A percentile compares a stretch with the other conserved stretches of the same genome.
Evolutionary conservation across 2,113 vertebrate genomes (phyloP).

Genomic region (Quiscalus mexicanus): DNA sequence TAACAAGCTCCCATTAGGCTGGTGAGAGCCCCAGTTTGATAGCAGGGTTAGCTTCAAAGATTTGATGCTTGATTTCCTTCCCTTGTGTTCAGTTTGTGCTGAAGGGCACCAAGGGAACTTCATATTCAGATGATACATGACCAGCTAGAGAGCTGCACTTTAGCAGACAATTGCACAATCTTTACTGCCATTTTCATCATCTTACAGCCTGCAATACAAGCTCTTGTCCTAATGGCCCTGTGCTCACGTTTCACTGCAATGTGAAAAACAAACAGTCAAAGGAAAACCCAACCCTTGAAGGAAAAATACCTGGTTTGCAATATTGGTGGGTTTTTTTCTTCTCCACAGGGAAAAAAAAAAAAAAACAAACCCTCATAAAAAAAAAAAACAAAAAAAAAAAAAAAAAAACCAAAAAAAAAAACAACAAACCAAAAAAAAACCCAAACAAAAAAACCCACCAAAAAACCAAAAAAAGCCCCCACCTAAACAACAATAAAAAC

Average conservation of each 20-base stretch:
- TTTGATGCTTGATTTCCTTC: slow-evolving; percentile 51
- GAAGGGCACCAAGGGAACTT: slow-evolving; percentile 38
- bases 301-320: slow-evolving; percentile 32
- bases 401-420: too few species aligned
- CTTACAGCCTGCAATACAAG: slow-evolving; percentile 31
- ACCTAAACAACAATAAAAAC: too few species aligned
- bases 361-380: rapidly evolving
- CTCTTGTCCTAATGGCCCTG: not conserved
- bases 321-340: not conserved
- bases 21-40: slow-evolving; percentile 31
- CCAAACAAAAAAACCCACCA: too few species aligned
- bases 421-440: too few species aligned
- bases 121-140: slow-evolving; percentile 26
- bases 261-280: slow-evolving; percentile 39
- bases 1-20: slow-evolving; percentile 60
- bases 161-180: slow-evolving; percentile 48
- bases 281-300: slow-evolving; percentile 9
- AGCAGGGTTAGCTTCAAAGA: slow-evolving; percentile 50
- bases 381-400: not conserved
- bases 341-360: not conserved
- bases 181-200: slow-evolving; percentile 56
- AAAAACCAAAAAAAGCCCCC: not conserved
- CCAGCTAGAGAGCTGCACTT: slow-evolving; percentile 30
- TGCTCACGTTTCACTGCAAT: slow-evolving; percentile 37
- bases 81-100: slow-evolving; percentile 22